Evolutionary conservation across 2,113 vertebrate genomes (phyloP), one percentile per base, ranked within the genome.

Genomic region (Aegotheles bennettii): DNA sequence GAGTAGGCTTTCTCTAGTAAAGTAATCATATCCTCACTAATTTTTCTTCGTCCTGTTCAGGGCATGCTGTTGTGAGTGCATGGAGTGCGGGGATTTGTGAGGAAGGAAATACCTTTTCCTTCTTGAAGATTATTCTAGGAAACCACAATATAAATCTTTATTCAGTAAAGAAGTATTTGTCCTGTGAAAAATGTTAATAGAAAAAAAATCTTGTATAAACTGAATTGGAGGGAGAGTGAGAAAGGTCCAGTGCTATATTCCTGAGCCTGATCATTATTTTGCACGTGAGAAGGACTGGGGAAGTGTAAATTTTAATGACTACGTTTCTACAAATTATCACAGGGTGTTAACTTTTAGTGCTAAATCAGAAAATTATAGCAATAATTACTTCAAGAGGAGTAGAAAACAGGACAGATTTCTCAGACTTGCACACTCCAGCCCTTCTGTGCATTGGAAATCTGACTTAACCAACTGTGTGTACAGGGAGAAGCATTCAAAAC

Each of bases 11-110:
- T 95, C 94, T 96, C 90, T 67, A 86, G 84, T 90, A 92, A 91
- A 93, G 70, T 94, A 96, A 95, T 95, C 54, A 76, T 93, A 96
- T 95, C 96, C 94, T 96, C 88, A 88, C 83, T 88, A 90, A 90
- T 93, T 96, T 95, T 97, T 87, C 78, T 96, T 94, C 50, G 1
- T 96, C 91, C 78, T 95, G 64, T 95, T 93, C 91, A 93, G 73
- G 94, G 73, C 42, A 80, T 9, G 31, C 42, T 71, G 60, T 47
- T 86, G 75, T 89, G 48, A 90, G 88, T 78, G 73, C 40, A 79
- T 16, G 51, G 83, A 91, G 84, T 91, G 54, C 93, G 11, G 84
- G 82, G 79, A 94, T 88, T 95, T 94, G 86, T 82, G 69, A 94
- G 81, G 33, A 63, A 97, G 89, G 95, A 96, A 97, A 94, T 96